These are phyloP conservation scores for Mythimna pallens DNA, from an alignment of 2,888 invertebrate species.

Conservation along the genomic window DNA sequence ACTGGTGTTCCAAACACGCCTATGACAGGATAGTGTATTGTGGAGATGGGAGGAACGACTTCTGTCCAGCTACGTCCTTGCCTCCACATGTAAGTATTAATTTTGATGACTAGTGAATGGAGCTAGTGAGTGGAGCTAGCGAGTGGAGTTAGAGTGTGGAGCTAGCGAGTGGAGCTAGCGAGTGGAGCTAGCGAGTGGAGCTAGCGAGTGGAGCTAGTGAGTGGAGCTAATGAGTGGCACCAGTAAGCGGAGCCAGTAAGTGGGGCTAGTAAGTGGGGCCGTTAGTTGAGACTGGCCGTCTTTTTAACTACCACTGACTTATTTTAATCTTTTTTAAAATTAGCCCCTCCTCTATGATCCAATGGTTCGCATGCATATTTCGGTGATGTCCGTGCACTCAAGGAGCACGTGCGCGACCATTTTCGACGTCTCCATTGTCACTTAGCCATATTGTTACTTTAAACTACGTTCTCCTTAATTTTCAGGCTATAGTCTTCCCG, in stretches of 20 bases:
- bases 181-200: neutral
- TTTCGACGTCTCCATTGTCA: no score
- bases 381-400: no score
- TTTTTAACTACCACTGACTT: no score
- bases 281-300: no score
- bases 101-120: neutral
- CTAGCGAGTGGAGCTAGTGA: neutral
- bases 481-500: conserved; percentile 83
- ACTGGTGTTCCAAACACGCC: conserved; percentile 72
- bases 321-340: no score
- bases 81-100: conserved; percentile 75
- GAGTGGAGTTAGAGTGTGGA: neutral
- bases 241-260: neutral
- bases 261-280: no score
- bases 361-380: no score
- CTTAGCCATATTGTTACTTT: no score
- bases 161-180: neutral
- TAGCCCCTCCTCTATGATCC: no score
- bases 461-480: conserved; percentile 21
- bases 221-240: neutral
- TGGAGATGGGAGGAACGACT: conserved; percentile 86
- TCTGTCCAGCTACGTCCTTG: conserved; percentile 79
- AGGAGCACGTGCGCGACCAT: no score
- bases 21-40: conserved; percentile 72
- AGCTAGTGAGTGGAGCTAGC: neutral